A percentile compares a stretch with the other conserved stretches of the same genome.
These are phyloP conservation scores for Cherax destructor DNA, from an alignment of 1,140 invertebrate genomes.

Conservation along the genomic window DNA sequence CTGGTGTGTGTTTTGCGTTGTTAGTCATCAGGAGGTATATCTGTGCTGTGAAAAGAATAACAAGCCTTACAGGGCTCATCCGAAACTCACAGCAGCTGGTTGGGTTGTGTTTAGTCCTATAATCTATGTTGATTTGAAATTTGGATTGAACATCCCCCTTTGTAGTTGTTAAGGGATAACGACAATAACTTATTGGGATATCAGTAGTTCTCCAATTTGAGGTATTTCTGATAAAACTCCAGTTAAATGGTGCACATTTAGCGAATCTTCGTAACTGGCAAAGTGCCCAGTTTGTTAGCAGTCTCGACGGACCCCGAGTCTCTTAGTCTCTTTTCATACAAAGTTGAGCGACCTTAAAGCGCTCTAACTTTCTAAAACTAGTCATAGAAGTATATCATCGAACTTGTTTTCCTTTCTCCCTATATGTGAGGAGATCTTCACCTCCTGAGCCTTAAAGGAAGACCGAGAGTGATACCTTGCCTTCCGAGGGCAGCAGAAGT, in stretches of 20 bases:
- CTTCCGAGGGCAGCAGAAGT: too few relatives aligned
- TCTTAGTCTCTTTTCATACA: slow-evolving; percentile 52
- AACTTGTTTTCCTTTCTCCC: slow-evolving; percentile 31
- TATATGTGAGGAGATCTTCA: slow-evolving; percentile 29
- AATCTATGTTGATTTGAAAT: slow-evolving; percentile 64
- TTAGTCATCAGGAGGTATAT: slow-evolving; percentile 19
- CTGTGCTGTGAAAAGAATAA: slow-evolving; percentile 39
- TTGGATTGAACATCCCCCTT: slow-evolving; percentile 57
- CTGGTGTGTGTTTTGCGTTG: slow-evolving; percentile 19
- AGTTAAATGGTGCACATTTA: slow-evolving; percentile 50
- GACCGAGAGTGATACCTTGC: background rate
- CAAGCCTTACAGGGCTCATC: slow-evolving; percentile 25
- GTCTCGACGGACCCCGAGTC: slow-evolving; percentile 27
- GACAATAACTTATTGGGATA: slow-evolving; percentile 62
- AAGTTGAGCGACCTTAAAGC: slow-evolving; percentile 50
- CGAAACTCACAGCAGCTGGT: slow-evolving; percentile 33
- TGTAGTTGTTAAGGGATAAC: slow-evolving; percentile 62
- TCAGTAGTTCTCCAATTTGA: slow-evolving; percentile 46
- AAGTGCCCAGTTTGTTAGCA: slow-evolving; percentile 38
- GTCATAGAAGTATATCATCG: slow-evolving; percentile 48
- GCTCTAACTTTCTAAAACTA: slow-evolving; percentile 40
- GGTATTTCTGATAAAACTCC: slow-evolving; percentile 42
- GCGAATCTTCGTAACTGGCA: slow-evolving; percentile 34
- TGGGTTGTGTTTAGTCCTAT: slow-evolving; percentile 41
- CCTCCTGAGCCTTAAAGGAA: slow-evolving; percentile 17